A percentile compares a stretch with the other conserved stretches of the same genome.
phyloP scores from a whole-genome alignment of 2,797 vertebrate species.

The Pangasius mekongensis region DNA sequence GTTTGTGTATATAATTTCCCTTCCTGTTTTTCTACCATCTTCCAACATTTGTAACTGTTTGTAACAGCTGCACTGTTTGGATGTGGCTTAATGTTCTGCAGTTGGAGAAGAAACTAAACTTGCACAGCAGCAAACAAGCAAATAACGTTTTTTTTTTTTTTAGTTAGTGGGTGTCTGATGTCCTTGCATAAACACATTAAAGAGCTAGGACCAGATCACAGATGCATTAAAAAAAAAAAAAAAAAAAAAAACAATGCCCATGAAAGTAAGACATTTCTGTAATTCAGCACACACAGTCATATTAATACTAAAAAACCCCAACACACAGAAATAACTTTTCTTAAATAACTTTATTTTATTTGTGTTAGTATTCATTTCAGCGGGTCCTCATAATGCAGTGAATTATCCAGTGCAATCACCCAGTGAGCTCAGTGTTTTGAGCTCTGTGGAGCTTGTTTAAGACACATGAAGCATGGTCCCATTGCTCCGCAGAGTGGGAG shows the following conservation, averaged over 20 bases:
- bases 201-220: not conserved
- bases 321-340: not conserved
- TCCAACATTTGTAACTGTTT: not conserved
- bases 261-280: not conserved
- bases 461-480: slow-evolving; percentile 12
- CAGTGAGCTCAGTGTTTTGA: not conserved
- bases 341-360: slow-evolving; percentile 35
- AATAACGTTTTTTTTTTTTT: too few relatives aligned
- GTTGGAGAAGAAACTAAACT: not conserved
- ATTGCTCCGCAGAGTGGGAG: not conserved
- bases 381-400: not conserved
- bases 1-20: not conserved
- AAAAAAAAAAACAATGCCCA: too few relatives aligned
- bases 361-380: not conserved
- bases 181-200: not conserved
- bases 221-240: not conserved
- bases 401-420: not conserved
- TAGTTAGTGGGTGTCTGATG: not conserved
- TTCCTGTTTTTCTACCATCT: not conserved
- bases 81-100: not conserved
- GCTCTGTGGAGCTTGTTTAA: slow-evolving; percentile 16
- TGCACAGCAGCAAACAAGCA: not conserved
- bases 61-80: not conserved
- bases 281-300: not conserved
- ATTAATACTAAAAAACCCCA: not conserved